Percentiles rank a stretch among this genome's conserved stretches.
Conservation (phyloP, 2,797 vertebrate species). For the Halcyon chelicuti region DNA sequence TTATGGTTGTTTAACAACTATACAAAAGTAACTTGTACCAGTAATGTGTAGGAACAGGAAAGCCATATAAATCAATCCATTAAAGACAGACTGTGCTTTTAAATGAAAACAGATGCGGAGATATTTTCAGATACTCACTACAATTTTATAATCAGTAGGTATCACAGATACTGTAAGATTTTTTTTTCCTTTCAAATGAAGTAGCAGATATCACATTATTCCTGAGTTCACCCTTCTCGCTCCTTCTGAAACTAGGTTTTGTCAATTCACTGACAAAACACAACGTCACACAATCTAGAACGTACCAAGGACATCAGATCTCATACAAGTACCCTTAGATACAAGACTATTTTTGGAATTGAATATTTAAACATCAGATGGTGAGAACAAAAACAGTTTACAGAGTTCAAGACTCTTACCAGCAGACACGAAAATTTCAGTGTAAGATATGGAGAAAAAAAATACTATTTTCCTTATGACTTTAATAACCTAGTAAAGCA, state of each 20-base stretch:
- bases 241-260: background rate
- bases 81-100: background rate
- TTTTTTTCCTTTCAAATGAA: background rate
- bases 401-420: background rate
- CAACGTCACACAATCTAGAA: background rate
- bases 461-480: background rate
- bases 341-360: background rate
- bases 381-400: background rate
- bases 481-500: background rate
- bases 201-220: background rate
- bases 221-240: background rate
- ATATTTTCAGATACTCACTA: background rate
- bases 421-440: background rate
- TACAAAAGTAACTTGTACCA: background rate
- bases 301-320: background rate
- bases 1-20: background rate
- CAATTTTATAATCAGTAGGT: background rate
- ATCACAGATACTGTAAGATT: background rate
- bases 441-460: background rate
- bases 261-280: background rate
- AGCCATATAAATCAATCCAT: background rate
- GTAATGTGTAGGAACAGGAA: background rate
- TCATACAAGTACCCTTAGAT: background rate
- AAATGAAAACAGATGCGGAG: background rate
- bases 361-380: background rate